Evolutionary conservation across 2,888 invertebrate genomes (phyloP), one percentile per base, ranked within the genome.

Genomic region (Acrobasis repandana): DNA sequence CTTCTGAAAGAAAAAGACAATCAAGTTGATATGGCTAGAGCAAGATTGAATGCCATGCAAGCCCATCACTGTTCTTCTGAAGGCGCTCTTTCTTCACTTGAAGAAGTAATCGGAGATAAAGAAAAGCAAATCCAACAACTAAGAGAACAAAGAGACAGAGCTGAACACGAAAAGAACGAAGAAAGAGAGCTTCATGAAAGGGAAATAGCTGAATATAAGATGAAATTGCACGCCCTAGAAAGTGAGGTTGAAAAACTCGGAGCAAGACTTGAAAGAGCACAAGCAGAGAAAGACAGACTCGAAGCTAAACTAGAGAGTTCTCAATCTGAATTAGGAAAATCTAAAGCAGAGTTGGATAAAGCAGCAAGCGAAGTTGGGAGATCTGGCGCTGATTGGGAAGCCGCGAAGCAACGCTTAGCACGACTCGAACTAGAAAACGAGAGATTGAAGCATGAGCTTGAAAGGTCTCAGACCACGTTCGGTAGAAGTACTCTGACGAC

Each of bases 1-100:
- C 93, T 98, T 60, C 93, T 99, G 58, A 98, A 98, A 89, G 99
- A 99, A 84, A 99, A 99, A 91, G 99, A 99, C 83, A 98, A 98
- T 88, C 98, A 99, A 93, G 97, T 99, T 61, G 98, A 98, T 76
- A 97, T 98, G 96, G 97, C 98, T 1, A 93, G 98, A 69, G 97
- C 97, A 38, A 94, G 98, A 71, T 87, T 97, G 57, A 96, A 97
- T 56, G 97, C 98, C 63, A 97, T 98, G 95, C 98, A 98, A 93
- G 97, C 97, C 15, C 98, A 98, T 80, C 97, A 98, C 81, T 97
- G 97, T 89, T 96, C 97, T 66, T 97, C 97, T 10, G 98, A 98
- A 93, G 98, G 97, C 58, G 98, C 98, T 2, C 93, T 98, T 60
- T 96, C 97, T 58, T 97, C 97, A 67, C 94, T 99, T 49, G 98